Evolutionary conservation across 2,797 vertebrate genomes (phyloP).

Genomic region (Eremophila alpestris): DNA sequence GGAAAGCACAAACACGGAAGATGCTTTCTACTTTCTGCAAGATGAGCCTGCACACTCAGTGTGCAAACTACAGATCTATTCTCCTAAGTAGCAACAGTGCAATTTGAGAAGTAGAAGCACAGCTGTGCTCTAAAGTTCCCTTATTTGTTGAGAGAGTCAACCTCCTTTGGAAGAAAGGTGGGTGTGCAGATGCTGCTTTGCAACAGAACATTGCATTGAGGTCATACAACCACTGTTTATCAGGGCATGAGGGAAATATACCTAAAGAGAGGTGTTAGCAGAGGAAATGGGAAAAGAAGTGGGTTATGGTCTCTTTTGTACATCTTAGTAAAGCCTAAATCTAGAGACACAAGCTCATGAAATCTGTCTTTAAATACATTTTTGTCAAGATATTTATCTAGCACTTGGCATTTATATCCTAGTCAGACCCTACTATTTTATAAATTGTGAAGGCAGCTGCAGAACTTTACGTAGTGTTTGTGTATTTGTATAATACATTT

Average conservation of each 20-base stretch:
- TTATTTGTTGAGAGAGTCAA: too few relatives aligned
- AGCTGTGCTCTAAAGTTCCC: background rate
- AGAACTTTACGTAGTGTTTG: background rate
- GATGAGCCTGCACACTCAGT: fast-evolving
- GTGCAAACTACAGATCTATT: background rate
- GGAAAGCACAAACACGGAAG: background rate
- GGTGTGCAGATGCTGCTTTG: background rate
- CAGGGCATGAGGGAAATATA: background rate
- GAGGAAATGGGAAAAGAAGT: background rate
- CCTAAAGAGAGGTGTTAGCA: background rate
- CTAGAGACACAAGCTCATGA: background rate
- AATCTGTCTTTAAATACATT: background rate
- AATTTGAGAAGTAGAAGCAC: background rate
- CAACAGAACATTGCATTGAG: background rate
- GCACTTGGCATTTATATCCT: background rate
- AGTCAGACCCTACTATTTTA: background rate
- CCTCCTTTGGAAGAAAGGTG: background rate
- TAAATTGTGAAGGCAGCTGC: background rate
- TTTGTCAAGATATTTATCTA: background rate
- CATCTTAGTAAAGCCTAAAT: background rate
- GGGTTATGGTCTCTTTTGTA: background rate
- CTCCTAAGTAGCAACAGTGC: background rate
- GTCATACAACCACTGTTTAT: background rate
- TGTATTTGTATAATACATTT: background rate
- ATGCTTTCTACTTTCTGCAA: background rate